A percentile compares a stretch with the other conserved stretches of the same genome.
These are phyloP conservation scores for Sigmodon hispidus DNA, from an alignment of 2,113 vertebrate genomes.

Conservation along the genomic window DNA sequence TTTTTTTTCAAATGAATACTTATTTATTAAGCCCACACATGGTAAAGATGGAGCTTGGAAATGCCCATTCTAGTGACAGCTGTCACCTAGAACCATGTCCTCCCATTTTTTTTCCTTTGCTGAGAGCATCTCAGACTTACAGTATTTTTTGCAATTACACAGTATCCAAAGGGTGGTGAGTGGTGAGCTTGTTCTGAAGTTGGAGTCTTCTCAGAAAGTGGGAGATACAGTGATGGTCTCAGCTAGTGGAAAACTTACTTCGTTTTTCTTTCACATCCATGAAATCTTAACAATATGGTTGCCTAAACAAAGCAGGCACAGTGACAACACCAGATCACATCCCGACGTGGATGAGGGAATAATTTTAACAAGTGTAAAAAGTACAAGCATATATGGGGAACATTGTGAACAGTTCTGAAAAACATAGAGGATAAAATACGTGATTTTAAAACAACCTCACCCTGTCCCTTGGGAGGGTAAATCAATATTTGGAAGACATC, in stretches of 20 bases:
- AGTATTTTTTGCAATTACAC: neutral
- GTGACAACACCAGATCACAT: neutral
- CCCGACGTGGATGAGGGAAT: neutral
- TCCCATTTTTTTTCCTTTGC: neutral
- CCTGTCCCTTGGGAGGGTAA: neutral
- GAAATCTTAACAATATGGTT: neutral
- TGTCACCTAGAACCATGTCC: neutral
- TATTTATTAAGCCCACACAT: conserved; percentile 58
- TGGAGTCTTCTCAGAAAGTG: neutral
- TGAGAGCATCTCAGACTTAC: neutral
- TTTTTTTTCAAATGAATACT: neutral
- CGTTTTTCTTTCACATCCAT: neutral
- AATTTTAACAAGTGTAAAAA: neutral
- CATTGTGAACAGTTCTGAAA: neutral
- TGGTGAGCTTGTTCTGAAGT: neutral
- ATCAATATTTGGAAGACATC: neutral
- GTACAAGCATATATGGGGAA: neutral
- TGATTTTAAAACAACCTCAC: neutral
- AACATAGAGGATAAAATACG: neutral
- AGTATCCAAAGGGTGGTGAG: neutral
- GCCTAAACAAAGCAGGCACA: neutral
- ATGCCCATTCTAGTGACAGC: neutral
- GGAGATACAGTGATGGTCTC: neutral
- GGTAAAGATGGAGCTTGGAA: neutral
- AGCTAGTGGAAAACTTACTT: neutral